Conservation (phyloP, 2,113 vertebrate species). For the Grus americana region DNA sequence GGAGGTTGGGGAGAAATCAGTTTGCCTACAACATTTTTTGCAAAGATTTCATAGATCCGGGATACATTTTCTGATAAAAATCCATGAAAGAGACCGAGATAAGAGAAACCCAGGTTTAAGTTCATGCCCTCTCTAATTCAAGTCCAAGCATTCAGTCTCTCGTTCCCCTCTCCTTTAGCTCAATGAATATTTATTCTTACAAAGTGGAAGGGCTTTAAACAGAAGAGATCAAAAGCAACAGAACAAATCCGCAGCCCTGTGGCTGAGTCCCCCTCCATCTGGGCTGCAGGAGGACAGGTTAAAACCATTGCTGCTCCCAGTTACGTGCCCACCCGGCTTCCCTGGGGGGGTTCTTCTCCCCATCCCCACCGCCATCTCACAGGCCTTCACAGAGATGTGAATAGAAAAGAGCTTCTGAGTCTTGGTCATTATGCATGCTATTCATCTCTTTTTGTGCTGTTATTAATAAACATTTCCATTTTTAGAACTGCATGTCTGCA, state of each 20-base stretch:
- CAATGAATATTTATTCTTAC: slow-evolving; percentile 2
- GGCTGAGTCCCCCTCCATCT: neutral
- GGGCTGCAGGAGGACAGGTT: neutral
- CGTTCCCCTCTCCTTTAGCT: neutral
- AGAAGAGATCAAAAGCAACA: neutral
- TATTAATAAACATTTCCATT: neutral
- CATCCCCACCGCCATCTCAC: neutral
- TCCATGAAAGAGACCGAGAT: neutral
- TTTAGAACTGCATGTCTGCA: neutral
- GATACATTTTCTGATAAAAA: neutral
- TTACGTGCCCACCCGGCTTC: accelerated
- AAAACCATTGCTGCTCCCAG: neutral
- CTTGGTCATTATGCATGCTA: neutral
- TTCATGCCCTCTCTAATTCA: neutral
- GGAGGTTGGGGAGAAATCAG: neutral
- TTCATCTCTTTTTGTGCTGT: neutral
- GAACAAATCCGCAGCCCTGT: neutral
- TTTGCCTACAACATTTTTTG: neutral
- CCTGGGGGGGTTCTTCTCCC: neutral
- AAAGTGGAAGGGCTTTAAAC: neutral
- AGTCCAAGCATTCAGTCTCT: neutral
- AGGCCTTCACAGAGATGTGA: neutral
- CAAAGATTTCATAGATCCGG: neutral
- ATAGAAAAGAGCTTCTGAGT: neutral
- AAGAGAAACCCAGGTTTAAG: neutral